Base-by-base conservation (phyloP, 2,888 invertebrate genomes). In the Hydriomena furcata region DNA sequence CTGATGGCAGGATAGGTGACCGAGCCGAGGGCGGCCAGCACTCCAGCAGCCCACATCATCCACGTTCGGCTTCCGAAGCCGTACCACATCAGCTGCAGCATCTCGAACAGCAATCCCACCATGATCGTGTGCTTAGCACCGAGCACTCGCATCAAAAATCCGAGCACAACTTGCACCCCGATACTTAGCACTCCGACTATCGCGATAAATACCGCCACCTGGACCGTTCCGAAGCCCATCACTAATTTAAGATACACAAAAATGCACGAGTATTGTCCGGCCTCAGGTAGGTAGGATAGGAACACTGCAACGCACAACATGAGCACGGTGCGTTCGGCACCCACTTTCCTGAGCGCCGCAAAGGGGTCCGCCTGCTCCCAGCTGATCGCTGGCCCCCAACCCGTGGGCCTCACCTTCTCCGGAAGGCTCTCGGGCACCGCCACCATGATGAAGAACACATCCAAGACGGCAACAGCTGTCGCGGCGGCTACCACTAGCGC, bases 31-130 rank as follows among this genome's bases (percentile, higher is more conserved):
- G 99, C 97, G 25, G 99, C 99, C 62, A 99, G 91, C 62, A 98
- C 94, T 44, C 99, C 99, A 6, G 99, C 99, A 27, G 97, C 96
- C 99, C 99, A 99, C 98, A 99, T 99, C 96, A 99, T 98, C 98
- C 98, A 99, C 58, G 95, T 96, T 71, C 97, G 95, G 66, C 97
- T 97, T 47, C 98, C 98, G 75, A 99, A 97, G 28, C 99, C 99
- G 80, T 98, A 99, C 96, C 98, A 98, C 91, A 98, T 94, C 59
- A 99, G 92, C 84, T 99, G 99, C 66, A 98, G 92, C 94, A 98
- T 96, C 91, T 99, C 99, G 89, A 99, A 98, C 58, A 98, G 88
- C 60, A 99, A 93, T 43, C 99, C 99, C 76, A 99, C 92, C 93
- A 99, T 97, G 68, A 99, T 99, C 46, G 99, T 98, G 81, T 98